Evolutionary conservation across 1,140 invertebrate species (phyloP).

Genomic region (Aphelenchoides fujianensis): DNA sequence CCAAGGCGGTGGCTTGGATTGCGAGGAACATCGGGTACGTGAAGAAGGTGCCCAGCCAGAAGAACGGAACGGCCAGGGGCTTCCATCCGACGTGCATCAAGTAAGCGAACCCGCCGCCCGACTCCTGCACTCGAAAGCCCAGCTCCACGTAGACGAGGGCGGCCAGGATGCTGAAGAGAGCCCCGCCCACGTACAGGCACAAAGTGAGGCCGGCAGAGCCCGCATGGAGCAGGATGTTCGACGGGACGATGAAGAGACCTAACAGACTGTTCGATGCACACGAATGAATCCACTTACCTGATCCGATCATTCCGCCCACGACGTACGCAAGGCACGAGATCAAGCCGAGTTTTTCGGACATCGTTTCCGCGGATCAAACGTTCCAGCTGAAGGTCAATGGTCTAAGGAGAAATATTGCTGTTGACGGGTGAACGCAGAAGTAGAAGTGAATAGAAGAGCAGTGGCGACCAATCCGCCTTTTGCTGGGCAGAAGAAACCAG

Average conservation of each 20-base stretch:
- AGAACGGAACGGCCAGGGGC: conserved; percentile 14
- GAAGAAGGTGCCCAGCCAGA: conserved; percentile 11
- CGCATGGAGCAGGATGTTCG: conserved; percentile 49
- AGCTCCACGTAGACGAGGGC: conserved; percentile 53
- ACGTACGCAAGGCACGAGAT: conserved; percentile 33
- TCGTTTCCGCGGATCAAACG: too few relatives aligned
- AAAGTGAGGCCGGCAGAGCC: conserved; percentile 55
- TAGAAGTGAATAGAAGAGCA: too few relatives aligned
- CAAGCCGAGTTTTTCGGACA: conserved; percentile 2
- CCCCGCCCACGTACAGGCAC: conserved; percentile 45
- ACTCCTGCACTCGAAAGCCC: background rate
- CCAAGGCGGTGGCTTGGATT: conserved; percentile 21
- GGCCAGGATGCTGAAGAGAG: conserved; percentile 50
- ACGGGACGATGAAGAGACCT: conserved; percentile 53
- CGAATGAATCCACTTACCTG: conserved; percentile 21
- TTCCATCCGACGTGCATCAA: conserved; percentile 24
- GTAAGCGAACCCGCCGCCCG: conserved; percentile 25
- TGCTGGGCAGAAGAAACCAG: too few relatives aligned
- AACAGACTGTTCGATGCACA: background rate
- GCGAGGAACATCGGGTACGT: conserved; percentile 20
- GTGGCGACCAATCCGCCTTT: too few relatives aligned
- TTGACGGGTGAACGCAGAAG: too few relatives aligned
- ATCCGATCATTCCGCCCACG: conserved; percentile 57
- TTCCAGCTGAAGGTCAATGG: too few relatives aligned
- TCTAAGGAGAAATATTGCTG: too few relatives aligned